Conservation (phyloP, 2,113 vertebrate species). For the Enhydra lutris region DNA sequence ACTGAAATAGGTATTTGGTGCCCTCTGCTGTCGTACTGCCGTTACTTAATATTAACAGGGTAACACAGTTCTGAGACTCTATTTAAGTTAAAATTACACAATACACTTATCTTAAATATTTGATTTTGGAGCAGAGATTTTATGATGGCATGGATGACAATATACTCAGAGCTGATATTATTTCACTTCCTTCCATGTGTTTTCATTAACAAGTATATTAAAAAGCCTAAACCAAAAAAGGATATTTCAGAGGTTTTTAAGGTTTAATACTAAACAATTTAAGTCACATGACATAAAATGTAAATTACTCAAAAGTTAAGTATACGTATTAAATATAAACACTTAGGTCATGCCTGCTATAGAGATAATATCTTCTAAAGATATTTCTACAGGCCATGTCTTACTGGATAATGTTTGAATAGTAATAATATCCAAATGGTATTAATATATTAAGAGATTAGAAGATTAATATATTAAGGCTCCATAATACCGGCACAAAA, state of each 20-base stretch:
- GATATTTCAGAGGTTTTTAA: background rate
- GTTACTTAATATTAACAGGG: background rate
- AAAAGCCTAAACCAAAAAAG: background rate
- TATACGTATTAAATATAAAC: background rate
- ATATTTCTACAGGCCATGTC: background rate
- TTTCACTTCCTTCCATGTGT: background rate
- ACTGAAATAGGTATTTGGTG: constrained; percentile 62
- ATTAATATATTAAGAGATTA: background rate
- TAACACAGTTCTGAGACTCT: background rate
- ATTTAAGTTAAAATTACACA: background rate
- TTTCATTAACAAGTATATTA: constrained; percentile 15
- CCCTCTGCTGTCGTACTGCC: constrained; percentile 70
- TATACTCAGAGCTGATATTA: background rate
- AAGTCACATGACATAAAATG: background rate
- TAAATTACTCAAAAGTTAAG: background rate
- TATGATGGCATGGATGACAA: background rate
- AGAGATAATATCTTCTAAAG: constrained; percentile 4
- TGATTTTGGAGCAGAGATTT: background rate
- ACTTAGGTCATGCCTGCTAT: background rate
- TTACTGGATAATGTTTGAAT: background rate
- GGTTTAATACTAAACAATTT: background rate
- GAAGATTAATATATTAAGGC: background rate
- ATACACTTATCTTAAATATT: background rate
- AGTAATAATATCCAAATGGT: background rate
- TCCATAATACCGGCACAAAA: background rate